phyloP scores from a whole-genome alignment of 2,888 invertebrate species.

The Octodonta nipae region DNA sequence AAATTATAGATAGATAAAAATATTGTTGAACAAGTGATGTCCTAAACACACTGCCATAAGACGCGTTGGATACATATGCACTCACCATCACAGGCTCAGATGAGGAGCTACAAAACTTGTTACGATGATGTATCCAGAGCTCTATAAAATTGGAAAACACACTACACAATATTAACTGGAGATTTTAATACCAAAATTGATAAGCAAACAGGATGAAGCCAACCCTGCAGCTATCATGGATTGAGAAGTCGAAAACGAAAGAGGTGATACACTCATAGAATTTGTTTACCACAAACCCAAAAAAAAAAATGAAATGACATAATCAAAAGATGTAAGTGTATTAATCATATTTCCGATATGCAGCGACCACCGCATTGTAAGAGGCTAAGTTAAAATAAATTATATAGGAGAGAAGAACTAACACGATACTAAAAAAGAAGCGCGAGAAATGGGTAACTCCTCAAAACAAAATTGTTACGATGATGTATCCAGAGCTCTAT shows the following conservation, averaged over 20 bases:
- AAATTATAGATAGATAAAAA: no score
- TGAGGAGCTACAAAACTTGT: not conserved
- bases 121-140: not conserved
- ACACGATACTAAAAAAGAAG: slow-evolving; percentile 1
- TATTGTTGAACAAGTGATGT: no score
- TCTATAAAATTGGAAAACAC: slow-evolving; percentile 1
- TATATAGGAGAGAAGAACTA: slow-evolving; percentile 1
- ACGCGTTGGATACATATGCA: not conserved
- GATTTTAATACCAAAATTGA: not conserved
- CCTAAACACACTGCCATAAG: not conserved
- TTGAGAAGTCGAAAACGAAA: not conserved
- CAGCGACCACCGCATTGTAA: slow-evolving; percentile 1
- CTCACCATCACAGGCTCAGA: not conserved
- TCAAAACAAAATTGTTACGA: not conserved
- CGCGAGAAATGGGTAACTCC: slow-evolving; percentile 1
- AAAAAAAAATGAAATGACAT: not conserved
- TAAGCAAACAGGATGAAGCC: slow-evolving; percentile 1
- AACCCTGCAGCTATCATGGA: not conserved
- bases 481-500: not conserved
- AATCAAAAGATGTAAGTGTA: not conserved
- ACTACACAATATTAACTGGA: slow-evolving; percentile 1
- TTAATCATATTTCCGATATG: not conserved
- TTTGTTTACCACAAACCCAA: not conserved
- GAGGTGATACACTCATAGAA: not conserved
- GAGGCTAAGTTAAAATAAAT: not conserved